A percentile compares a stretch with the other conserved stretches of the same genome.
Evolutionary conservation across 2,888 invertebrate species (phyloP).

Genomic region (Cheilosia impressa): DNA sequence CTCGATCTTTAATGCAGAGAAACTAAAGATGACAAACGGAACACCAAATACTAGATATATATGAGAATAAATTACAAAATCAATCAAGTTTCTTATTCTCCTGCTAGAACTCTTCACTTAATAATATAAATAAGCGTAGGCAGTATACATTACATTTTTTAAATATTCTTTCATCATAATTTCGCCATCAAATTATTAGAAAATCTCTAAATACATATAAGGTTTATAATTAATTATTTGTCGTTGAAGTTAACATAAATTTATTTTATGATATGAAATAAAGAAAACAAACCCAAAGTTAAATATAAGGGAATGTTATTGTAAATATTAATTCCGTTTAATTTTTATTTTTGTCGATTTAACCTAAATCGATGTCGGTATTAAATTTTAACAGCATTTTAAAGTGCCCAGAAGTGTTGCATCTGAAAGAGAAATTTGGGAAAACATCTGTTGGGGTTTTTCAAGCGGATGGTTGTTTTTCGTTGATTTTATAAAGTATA

Average conservation of each 20-base stretch:
- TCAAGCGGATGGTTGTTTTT: too few species aligned
- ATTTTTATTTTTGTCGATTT: slow-evolving; percentile 16
- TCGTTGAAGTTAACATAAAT: slow-evolving; percentile 11
- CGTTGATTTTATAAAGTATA: too few species aligned
- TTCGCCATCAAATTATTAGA: slow-evolving; percentile 19
- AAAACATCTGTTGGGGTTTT: too few species aligned
- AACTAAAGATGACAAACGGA: not conserved
- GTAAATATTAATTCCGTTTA: slow-evolving; percentile 28
- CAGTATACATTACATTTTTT: slow-evolving; percentile 52
- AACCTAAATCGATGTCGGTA: slow-evolving; percentile 42
- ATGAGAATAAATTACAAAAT: slow-evolving; percentile 16
- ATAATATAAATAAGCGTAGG: slow-evolving; percentile 60
- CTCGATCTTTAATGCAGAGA: not conserved
- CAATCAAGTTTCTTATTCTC: slow-evolving; percentile 7
- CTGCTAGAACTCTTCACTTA: slow-evolving; percentile 2
- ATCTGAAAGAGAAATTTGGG: not conserved
- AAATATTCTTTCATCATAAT: slow-evolving; percentile 8
- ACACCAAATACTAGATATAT: slow-evolving; percentile 12
- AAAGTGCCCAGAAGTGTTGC: not conserved
- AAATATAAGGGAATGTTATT: slow-evolving; percentile 59
- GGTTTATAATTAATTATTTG: slow-evolving; percentile 25
- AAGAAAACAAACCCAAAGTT: slow-evolving; percentile 19
- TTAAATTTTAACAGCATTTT: slow-evolving; percentile 1
- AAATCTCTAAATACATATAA: slow-evolving; percentile 21
- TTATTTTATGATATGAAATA: not conserved